Percentiles rank a stretch among this genome's conserved stretches.
phyloP scores from a whole-genome alignment of 2,888 invertebrate genomes.

The Argyra leucocephala region DNA sequence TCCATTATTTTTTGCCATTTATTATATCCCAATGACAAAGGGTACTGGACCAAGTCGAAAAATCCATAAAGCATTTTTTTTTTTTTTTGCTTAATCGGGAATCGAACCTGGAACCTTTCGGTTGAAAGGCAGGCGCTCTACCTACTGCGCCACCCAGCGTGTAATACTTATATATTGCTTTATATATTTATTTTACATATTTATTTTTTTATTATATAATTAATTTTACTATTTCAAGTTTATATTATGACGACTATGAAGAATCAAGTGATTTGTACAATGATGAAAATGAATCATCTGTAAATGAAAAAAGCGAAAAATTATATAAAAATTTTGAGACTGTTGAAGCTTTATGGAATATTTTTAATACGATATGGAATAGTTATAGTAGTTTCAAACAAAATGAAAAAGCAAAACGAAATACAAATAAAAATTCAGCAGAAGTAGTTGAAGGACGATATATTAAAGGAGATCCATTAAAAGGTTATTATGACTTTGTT shows the following conservation, averaged over 20 bases:
- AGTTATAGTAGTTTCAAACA: conserved; percentile 8
- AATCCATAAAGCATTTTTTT: too few species aligned
- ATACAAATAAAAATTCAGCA: conserved; percentile 14
- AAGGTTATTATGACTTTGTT: conserved; percentile 75
- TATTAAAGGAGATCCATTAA: conserved; percentile 57
- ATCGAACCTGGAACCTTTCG: too few species aligned
- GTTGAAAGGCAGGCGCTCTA: too few species aligned
- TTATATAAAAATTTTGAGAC: conserved; percentile 24
- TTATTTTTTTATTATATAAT: too few species aligned
- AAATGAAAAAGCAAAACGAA: conserved; percentile 26
- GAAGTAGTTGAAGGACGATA: conserved; percentile 38
- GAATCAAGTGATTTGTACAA: not conserved
- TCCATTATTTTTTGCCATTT: too few species aligned
- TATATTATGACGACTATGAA: not conserved
- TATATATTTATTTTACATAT: too few species aligned
- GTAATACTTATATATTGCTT: too few species aligned
- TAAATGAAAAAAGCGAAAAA: not conserved
- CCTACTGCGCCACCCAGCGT: too few species aligned
- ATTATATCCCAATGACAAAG: too few species aligned
- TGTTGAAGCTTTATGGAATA: conserved; percentile 36
- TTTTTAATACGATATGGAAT: conserved; percentile 36
- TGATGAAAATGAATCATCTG: not conserved
- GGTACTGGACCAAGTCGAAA: too few species aligned
- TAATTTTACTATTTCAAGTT: too few species aligned
- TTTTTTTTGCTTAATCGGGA: too few species aligned